A percentile compares a stretch with the other conserved stretches of the same genome.
Conservation (phyloP, 2,797 vertebrate genomes). For the Microctenopoma stevenorrisi region DNA sequence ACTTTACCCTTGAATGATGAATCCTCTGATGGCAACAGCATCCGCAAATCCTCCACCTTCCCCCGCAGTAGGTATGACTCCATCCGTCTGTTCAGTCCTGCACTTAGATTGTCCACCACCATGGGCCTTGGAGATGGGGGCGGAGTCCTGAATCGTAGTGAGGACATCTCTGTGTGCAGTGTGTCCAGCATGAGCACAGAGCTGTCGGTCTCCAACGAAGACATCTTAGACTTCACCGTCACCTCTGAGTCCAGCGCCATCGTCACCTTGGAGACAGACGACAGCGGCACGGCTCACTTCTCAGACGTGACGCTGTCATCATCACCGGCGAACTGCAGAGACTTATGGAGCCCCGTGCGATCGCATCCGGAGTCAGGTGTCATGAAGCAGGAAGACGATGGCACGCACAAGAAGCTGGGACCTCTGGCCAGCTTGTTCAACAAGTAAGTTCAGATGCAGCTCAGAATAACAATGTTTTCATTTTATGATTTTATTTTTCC, state of each 20-base stretch:
- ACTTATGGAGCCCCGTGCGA: conserved; percentile 56
- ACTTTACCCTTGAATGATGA: conserved; percentile 77
- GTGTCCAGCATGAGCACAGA: conserved; percentile 94
- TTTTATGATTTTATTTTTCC: too few species aligned
- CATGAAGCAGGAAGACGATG: conserved; percentile 72
- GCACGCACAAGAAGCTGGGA: conserved; percentile 80
- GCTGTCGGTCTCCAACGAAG: conserved; percentile 92
- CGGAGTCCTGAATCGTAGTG: conserved; percentile 83
- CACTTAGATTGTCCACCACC: conserved; percentile 40
- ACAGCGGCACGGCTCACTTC: conserved; percentile 78
- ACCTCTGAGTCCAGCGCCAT: conserved; percentile 94
- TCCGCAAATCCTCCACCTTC: conserved; percentile 90
- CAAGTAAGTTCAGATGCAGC: conserved; percentile 77
- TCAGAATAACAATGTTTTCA: neutral
- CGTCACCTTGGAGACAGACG: conserved; percentile 89
- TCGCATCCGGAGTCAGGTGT: conserved; percentile 22
- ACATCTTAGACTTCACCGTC: conserved; percentile 91
- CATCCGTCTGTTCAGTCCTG: conserved; percentile 82
- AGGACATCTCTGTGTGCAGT: conserved; percentile 90
- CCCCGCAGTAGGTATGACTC: conserved; percentile 88
- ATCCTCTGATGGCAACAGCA: conserved; percentile 47
- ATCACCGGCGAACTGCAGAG: conserved; percentile 57
- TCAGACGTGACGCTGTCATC: conserved; percentile 84
- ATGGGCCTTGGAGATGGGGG: conserved; percentile 11
- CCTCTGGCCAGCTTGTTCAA: conserved; percentile 88